These are phyloP conservation scores for Protonemura montana DNA, from an alignment of 2,888 invertebrate genomes.

Conservation along the genomic window DNA sequence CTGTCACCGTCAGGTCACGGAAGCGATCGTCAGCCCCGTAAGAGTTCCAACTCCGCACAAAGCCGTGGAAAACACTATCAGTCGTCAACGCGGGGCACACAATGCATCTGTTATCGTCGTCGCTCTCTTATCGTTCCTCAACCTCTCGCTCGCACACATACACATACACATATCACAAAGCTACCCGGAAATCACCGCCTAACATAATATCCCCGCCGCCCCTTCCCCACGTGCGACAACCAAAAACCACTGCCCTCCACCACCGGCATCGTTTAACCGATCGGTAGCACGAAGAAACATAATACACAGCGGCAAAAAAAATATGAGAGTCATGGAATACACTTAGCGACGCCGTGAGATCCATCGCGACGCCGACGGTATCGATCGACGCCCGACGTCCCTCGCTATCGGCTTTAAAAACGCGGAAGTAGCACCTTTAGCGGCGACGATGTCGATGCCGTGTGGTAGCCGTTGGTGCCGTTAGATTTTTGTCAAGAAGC, in stretches of 20 bases:
- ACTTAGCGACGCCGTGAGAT: background rate
- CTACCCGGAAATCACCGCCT: background rate
- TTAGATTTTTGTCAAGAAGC: no score
- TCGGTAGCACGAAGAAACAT: background rate
- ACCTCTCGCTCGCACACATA: background rate
- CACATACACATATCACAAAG: no score
- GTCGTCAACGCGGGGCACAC: background rate
- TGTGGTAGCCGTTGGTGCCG: no score
- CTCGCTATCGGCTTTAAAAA: conserved; percentile 12
- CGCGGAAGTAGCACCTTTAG: conserved; percentile 7
- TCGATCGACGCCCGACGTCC: background rate
- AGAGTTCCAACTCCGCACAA: no score
- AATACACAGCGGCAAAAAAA: background rate
- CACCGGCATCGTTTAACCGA: background rate
- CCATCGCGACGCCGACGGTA: background rate
- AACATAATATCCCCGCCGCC: background rate
- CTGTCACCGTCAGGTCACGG: background rate
- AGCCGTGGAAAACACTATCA: background rate
- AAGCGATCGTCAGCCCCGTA: no score
- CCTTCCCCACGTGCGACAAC: background rate
- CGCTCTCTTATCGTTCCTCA: background rate
- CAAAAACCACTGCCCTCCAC: background rate
- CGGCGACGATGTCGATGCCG: background rate
- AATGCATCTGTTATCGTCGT: background rate
- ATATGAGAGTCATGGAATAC: no score